A percentile compares a stretch with the other conserved stretches of the same genome.
Evolutionary conservation across 2,888 invertebrate species (phyloP).

Genomic region (Parnassius orleans): DNA sequence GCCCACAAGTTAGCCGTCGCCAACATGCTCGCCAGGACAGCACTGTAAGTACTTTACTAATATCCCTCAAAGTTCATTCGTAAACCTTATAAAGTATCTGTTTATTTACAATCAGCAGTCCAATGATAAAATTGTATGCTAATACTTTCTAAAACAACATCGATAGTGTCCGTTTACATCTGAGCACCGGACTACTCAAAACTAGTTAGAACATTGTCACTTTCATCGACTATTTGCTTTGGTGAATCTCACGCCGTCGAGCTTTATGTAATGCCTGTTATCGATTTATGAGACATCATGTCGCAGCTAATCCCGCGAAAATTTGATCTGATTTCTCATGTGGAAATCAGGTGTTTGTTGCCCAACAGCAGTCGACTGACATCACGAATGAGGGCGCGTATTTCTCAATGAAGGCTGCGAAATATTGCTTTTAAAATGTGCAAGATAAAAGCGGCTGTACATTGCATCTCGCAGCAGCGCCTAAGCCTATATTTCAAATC

Average conservation of each 20-base stretch:
- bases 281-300: slow-evolving; percentile 36
- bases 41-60: slow-evolving; percentile 61
- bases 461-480: slow-evolving; percentile 49
- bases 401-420: slow-evolving; percentile 78
- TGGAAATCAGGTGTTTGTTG: slow-evolving; percentile 75
- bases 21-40: slow-evolving; percentile 67
- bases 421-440: slow-evolving; percentile 76
- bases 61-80: too few relatives aligned
- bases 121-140: slow-evolving; percentile 36
- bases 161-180: slow-evolving; percentile 17
- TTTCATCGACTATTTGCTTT: slow-evolving; percentile 56
- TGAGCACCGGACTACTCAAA: slow-evolving; percentile 34
- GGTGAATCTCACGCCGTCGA: slow-evolving; percentile 39
- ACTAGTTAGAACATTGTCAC: slow-evolving; percentile 52
- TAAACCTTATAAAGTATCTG: too few relatives aligned
- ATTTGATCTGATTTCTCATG: slow-evolving; percentile 66
- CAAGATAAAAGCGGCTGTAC: slow-evolving; percentile 60
- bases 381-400: slow-evolving; percentile 75
- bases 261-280: slow-evolving; percentile 43
- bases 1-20: slow-evolving; percentile 37
- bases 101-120: too few relatives aligned
- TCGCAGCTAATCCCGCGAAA: slow-evolving; percentile 51
- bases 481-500: slow-evolving; percentile 16
- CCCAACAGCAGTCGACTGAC: slow-evolving; percentile 66
- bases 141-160: slow-evolving; percentile 63